Conservation (phyloP, 1,140 invertebrate genomes). For the Proctacanthus coquilletti region DNA sequence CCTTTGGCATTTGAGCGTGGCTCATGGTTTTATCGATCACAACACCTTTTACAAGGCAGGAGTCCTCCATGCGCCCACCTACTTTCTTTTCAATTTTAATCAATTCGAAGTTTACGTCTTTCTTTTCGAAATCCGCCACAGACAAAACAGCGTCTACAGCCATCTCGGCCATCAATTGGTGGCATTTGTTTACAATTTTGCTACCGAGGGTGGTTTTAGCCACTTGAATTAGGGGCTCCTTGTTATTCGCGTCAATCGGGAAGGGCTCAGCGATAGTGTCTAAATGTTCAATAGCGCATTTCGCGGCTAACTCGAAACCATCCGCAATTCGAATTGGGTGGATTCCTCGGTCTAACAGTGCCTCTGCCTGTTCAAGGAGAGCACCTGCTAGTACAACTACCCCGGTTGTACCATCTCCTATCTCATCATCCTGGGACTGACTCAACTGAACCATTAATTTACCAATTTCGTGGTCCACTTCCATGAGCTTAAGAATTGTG, state of each 20-base stretch:
- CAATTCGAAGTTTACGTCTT: slow-evolving; percentile 97
- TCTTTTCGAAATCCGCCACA: slow-evolving; percentile 64
- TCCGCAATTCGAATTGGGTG: slow-evolving; percentile 98
- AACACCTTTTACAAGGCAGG: slow-evolving; percentile 90
- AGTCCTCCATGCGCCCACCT: slow-evolving; percentile 93
- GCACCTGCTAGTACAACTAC: slow-evolving; percentile 82
- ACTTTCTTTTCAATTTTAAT: slow-evolving; percentile 99
- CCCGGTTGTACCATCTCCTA: slow-evolving; percentile 98
- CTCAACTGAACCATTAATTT: slow-evolving; percentile 96
- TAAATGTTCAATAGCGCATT: slow-evolving; percentile 73
- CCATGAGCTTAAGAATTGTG: slow-evolving; percentile 98
- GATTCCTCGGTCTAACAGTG: slow-evolving; percentile 88
- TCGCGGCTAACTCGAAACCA: slow-evolving; percentile 94
- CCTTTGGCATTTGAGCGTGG: slow-evolving; percentile 99
- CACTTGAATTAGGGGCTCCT: slow-evolving; percentile 81
- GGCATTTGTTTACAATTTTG: slow-evolving; percentile 91
- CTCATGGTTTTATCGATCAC: slow-evolving; percentile 98
- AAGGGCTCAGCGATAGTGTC: slow-evolving; percentile 83
- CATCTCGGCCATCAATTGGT: slow-evolving; percentile 96
- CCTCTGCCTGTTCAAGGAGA: slow-evolving; percentile 87
- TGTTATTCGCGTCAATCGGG: slow-evolving; percentile 63
- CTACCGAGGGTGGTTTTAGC: slow-evolving; percentile 98
- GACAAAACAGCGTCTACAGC: slow-evolving; percentile 81
- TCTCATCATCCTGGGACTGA: slow-evolving; percentile 99
- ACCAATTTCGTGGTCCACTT: slow-evolving; percentile 97